Evolutionary conservation across 2,113 vertebrate species (phyloP), one percentile per base, ranked within the genome.

Genomic region (Chionodraco myersi): DNA sequence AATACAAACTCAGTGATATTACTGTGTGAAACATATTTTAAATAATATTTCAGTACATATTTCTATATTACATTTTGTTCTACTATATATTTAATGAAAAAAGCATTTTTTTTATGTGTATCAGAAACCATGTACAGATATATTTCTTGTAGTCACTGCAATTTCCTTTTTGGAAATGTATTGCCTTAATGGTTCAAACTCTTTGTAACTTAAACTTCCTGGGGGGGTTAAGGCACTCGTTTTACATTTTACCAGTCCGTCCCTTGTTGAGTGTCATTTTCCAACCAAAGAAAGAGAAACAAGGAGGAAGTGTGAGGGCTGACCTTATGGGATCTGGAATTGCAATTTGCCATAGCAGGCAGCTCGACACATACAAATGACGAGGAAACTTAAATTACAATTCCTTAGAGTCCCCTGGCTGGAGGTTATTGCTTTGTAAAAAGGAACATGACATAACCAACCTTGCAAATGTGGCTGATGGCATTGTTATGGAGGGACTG

Each of bases 301-400:
- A 89, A 91, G 76, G 74, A 82, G 77, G 86, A 88, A 92, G 85
- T 84, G 80, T 49, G 56, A 82, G 44, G 47, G 54, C 83, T 93
- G 86, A 93, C 92, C 91, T 91, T 89, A 88, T 88, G 84, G 79
- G 89, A 90, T 90, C 86, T 88, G 77, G 91, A 92, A 92, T 90
- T 87, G 85, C 85, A 91, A 91, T 94, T 93, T 92, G 78, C 87
- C 82, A 88, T 90, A 73, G 84, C 68, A 75, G 82, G 87, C 82
- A 90, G 86, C 83, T 88, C 84, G 80, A 91, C 91, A 93, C 91
- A 92, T 91, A 93, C 93, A 93, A 93, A 93, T 94, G 89, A 94
- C 66, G 64, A 67, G 69, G 77, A 87, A 91, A 79, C 83, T 89
- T 83, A 84, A 91, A 90, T 90, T 88, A 80, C 81, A 90, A 86